Evolutionary conservation across 2,113 vertebrate genomes (phyloP).

Genomic region (Carettochelys insculpta): DNA sequence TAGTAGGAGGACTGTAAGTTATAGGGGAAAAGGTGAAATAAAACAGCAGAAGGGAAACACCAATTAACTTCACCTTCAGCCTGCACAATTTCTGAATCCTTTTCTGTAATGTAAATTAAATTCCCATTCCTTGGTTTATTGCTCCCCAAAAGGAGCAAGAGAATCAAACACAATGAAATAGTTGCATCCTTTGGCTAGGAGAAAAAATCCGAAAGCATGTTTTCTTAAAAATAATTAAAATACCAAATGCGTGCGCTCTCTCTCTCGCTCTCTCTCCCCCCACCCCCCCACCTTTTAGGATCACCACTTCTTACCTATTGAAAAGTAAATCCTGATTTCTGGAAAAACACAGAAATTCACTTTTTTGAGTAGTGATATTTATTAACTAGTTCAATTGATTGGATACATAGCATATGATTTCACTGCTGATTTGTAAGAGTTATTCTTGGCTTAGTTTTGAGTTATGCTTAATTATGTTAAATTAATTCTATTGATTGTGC

Average conservation of each 20-base stretch:
- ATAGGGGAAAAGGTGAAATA: background rate
- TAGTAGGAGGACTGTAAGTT: background rate
- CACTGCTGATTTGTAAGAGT: background rate
- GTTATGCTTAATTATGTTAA: constrained; percentile 19
- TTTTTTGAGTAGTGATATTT: background rate
- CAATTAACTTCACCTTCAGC: background rate
- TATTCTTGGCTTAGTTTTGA: background rate
- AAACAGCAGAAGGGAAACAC: background rate
- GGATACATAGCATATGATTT: background rate
- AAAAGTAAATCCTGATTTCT: background rate
- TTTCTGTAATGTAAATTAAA: background rate
- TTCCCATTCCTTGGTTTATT: background rate
- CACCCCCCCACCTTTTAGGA: too few relatives aligned
- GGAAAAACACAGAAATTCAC: background rate
- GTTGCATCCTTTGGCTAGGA: background rate
- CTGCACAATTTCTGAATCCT: constrained; percentile 1
- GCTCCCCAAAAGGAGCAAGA: background rate
- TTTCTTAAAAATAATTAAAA: background rate
- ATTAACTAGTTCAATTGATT: background rate
- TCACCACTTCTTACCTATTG: background rate
- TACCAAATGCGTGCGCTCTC: too few relatives aligned
- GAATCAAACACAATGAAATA: background rate
- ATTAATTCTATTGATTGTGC: background rate
- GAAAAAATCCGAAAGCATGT: background rate
- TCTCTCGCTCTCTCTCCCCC: too few relatives aligned